Conservation (phyloP, 2,888 invertebrate genomes). For the Macroteleia sp. region DNA sequence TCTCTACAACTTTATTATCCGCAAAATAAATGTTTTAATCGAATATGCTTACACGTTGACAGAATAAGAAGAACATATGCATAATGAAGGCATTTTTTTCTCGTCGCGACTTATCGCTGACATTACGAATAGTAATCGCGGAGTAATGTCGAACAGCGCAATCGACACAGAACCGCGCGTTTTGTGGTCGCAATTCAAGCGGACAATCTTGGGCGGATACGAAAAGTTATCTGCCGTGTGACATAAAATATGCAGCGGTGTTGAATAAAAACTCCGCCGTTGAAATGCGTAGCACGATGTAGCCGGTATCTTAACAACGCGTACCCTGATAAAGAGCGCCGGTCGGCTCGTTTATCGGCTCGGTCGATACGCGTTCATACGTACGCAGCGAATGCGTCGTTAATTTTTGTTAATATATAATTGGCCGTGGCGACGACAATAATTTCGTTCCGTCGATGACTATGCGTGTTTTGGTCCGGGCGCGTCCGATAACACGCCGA, state of each 20-base stretch:
- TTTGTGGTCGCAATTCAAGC: conserved; percentile 43
- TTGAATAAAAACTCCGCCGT: conserved; percentile 22
- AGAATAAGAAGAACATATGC: too few species aligned
- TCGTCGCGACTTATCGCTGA: conserved; percentile 45
- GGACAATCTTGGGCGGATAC: too few species aligned
- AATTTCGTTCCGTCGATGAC: conserved; percentile 55
- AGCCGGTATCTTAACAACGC: conserved; percentile 63
- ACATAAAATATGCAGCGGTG: conserved; percentile 31
- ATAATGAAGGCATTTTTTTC: too few species aligned
- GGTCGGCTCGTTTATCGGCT: conserved; percentile 16
- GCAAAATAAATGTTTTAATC: too few species aligned
- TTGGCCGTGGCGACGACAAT: conserved; percentile 55
- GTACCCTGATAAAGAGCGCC: conserved; percentile 45
- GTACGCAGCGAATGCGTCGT: conserved; percentile 15
- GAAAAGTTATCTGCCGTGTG: conserved; percentile 29
- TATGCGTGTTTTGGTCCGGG: conserved; percentile 33
- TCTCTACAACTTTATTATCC: too few species aligned
- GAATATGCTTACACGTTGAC: too few species aligned
- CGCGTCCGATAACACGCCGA: conserved; percentile 43
- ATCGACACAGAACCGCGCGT: conserved; percentile 60
- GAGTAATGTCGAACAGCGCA: conserved; percentile 52
- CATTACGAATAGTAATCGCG: conserved; percentile 44
- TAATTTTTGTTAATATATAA: conserved; percentile 54
- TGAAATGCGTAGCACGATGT: conserved; percentile 64
- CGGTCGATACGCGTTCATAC: not conserved